Evolutionary conservation across 1,140 invertebrate species (phyloP).

Genomic region (Thereuonema tuberculata): DNA sequence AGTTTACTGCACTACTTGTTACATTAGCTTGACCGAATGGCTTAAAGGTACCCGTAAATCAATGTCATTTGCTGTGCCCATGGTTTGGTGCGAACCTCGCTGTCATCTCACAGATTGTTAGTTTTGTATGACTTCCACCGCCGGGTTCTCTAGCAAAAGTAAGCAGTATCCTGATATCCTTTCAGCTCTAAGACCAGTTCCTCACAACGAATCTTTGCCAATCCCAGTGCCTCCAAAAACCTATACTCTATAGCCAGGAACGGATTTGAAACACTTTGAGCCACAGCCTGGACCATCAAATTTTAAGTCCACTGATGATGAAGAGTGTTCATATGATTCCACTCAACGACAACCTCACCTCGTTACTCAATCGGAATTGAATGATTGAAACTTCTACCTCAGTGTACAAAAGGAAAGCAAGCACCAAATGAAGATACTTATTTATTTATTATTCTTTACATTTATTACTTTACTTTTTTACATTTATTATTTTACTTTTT

Average conservation of each 20-base stretch:
- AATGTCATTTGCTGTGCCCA: conserved; percentile 11
- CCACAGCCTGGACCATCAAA: not conserved
- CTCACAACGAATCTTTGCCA: conserved; percentile 11
- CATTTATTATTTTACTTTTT: too few species aligned
- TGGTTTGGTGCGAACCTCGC: conserved; percentile 9
- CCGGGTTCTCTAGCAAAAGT: conserved; percentile 6
- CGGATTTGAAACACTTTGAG: too few species aligned
- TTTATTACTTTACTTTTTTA: too few species aligned
- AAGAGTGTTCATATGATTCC: not conserved
- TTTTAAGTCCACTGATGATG: not conserved
- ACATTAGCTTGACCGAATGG: conserved; percentile 8
- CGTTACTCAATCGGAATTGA: not conserved
- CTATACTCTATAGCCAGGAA: too few species aligned
- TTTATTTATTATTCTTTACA: too few species aligned
- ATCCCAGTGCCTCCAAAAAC: conserved; percentile 8
- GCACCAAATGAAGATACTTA: too few species aligned
- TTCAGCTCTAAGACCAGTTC: conserved; percentile 12
- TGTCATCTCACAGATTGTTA: conserved; percentile 12
- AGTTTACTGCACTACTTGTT: conserved; percentile 9
- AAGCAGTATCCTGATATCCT: conserved; percentile 9
- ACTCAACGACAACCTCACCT: not conserved
- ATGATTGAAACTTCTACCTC: too few species aligned
- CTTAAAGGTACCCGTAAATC: conserved; percentile 2
- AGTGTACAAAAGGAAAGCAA: too few species aligned
- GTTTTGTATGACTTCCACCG: conserved; percentile 10